Evolutionary conservation across 1,140 invertebrate genomes (phyloP), one percentile per base, ranked within the genome.

Genomic region (Lanistes nyassanus): DNA sequence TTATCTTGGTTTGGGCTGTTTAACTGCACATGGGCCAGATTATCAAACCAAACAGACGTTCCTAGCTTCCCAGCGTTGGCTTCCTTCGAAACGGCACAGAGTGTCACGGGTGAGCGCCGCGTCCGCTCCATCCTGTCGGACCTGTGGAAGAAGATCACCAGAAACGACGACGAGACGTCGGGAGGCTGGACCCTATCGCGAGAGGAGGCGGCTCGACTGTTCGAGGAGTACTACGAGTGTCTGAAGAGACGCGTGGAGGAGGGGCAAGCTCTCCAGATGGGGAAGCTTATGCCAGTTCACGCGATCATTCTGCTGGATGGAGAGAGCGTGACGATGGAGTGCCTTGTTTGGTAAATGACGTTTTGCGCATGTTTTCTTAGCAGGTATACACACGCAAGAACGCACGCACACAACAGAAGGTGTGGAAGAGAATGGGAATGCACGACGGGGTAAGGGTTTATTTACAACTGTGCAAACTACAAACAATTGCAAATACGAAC

Each of bases 161-260:
- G 53, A 58, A 36, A 36, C 29, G 67, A 42, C 31, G 62, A 56
- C 26, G 26, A 53, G 37, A 31, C 5, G 31, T 34, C 31, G 34
- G 53, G 34, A 37, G 69, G 65, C 23, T 75, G 76, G 79, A 55
- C 62, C 62, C 65, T 74, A 26, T 72, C 71, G 0, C 66, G 68
- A 39, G 60, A 76, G 47, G 75, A 82, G 62, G 68, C 69, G 21
- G 53, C 72, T n/a, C 51, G 70, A 55, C 36, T 77, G 26, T 79
- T 76, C 66, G 42, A 79, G 6, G 37, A 76, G 26, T 80, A 82
- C 55, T 77, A 80, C 42, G 37, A 75, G 26, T 79, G 79, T 62
- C 42, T 80, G n/a, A 68, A 31, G 23, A 56, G 79, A n/a, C 26
- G 47, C 6, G 73, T 69, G 9, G 62, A 74, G 60, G 56, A 58